Evolutionary conservation across 2,113 vertebrate species (phyloP).

Genomic region (Acrocephalus arundinaceus): DNA sequence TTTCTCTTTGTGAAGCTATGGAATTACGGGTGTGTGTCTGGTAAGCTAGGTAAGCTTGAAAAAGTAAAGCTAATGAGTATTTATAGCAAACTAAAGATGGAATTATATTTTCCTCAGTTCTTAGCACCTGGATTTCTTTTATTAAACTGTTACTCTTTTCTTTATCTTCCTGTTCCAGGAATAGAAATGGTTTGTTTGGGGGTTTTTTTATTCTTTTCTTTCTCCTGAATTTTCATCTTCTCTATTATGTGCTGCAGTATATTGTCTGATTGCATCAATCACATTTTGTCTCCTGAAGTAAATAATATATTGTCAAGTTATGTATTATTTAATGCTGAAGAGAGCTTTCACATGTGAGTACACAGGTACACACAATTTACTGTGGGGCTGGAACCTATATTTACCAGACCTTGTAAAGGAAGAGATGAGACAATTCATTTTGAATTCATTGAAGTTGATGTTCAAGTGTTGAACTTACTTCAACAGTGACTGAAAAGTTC

Average conservation of each 20-base stretch:
- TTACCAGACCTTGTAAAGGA: not conserved
- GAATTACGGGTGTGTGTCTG: not conserved
- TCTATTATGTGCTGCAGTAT: not conserved
- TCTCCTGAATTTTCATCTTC: not conserved
- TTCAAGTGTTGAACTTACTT: not conserved
- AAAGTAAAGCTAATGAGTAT: not conserved
- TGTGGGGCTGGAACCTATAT: not conserved
- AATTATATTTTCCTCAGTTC: not conserved
- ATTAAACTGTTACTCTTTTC: not conserved
- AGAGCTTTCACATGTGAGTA: not conserved
- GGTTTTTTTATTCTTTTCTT: not conserved
- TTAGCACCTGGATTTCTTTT: not conserved
- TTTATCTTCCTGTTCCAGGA: not conserved
- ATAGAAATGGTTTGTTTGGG: not conserved
- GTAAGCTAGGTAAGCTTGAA: not conserved
- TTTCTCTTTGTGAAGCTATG: not conserved
- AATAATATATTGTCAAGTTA: slow-evolving; percentile 19
- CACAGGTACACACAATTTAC: not conserved
- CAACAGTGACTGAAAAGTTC: not conserved
- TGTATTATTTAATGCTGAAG: slow-evolving; percentile 36
- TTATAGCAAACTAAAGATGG: not conserved
- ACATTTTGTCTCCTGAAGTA: not conserved
- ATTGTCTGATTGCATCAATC: slow-evolving; percentile 7
- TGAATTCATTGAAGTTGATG: not conserved
- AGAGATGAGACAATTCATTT: not conserved